Evolutionary conservation across 2,888 invertebrate genomes (phyloP).

Genomic region (Archips crataeganus): DNA sequence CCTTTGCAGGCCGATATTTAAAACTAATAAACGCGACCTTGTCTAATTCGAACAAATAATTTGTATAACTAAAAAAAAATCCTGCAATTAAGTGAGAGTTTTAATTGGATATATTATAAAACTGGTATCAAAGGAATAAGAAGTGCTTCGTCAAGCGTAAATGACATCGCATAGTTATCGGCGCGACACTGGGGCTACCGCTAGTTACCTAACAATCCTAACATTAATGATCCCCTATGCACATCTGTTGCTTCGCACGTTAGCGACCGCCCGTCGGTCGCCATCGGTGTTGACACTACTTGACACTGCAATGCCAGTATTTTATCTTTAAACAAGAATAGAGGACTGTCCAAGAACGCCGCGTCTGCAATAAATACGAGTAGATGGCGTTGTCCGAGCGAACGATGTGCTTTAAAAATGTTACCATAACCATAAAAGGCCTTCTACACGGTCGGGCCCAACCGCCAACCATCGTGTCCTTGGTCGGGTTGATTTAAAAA

Average conservation of each 20-base stretch:
- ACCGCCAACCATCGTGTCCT: too few species aligned
- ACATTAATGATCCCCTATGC: constrained; percentile 61
- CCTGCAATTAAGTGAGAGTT: neutral
- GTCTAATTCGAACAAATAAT: neutral
- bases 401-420: too few species aligned
- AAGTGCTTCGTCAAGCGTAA: constrained; percentile 4
- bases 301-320: neutral
- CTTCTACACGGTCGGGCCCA: too few species aligned
- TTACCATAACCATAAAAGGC: too few species aligned
- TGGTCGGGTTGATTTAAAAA: too few species aligned
- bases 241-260: constrained; percentile 70
- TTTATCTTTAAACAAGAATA: neutral
- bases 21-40: neutral
- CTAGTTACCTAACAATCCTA: constrained; percentile 57
- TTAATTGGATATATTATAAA: neutral
- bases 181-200: constrained; percentile 31
- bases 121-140: neutral
- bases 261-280: constrained; percentile 23
- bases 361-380: too few species aligned
- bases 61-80: neutral
- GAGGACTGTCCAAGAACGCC: too few species aligned
- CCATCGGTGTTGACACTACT: neutral
- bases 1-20: neutral
- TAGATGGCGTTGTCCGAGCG: too few species aligned
- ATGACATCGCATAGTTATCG: constrained; percentile 45